Conservation (phyloP, 2,113 vertebrate species). For the Lagopus leucura region DNA sequence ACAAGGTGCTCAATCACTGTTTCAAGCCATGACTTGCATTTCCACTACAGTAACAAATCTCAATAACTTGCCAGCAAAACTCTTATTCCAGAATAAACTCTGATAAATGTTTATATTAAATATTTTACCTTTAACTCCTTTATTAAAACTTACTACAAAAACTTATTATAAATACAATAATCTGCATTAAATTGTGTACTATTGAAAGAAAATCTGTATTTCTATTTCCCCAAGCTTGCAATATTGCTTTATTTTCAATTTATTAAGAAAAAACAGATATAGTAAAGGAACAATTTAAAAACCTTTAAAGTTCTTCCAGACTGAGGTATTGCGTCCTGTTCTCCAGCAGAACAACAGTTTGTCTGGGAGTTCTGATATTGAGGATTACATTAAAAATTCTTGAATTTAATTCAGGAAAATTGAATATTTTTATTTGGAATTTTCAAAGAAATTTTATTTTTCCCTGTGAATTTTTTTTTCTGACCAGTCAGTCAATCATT, state of each 20-base stretch:
- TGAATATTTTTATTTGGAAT: neutral
- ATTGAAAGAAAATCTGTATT: neutral
- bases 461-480: neutral
- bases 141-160: neutral
- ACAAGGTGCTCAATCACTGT: no score
- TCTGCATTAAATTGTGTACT: neutral
- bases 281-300: neutral
- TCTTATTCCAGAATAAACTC: neutral
- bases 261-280: neutral
- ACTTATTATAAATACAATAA: neutral
- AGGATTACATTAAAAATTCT: neutral
- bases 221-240: neutral
- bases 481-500: neutral
- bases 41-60: neutral
- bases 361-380: neutral
- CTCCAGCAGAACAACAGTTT: neutral
- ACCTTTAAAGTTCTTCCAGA: neutral
- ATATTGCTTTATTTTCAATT: neutral
- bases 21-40: no score
- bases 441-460: neutral
- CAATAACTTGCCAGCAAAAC: neutral
- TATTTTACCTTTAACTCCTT: neutral
- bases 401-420: neutral
- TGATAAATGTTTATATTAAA: neutral
- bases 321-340: neutral